These are phyloP conservation scores for Megaleporinus macrocephalus DNA, from an alignment of 2,113 vertebrate species.

Conservation along the genomic window DNA sequence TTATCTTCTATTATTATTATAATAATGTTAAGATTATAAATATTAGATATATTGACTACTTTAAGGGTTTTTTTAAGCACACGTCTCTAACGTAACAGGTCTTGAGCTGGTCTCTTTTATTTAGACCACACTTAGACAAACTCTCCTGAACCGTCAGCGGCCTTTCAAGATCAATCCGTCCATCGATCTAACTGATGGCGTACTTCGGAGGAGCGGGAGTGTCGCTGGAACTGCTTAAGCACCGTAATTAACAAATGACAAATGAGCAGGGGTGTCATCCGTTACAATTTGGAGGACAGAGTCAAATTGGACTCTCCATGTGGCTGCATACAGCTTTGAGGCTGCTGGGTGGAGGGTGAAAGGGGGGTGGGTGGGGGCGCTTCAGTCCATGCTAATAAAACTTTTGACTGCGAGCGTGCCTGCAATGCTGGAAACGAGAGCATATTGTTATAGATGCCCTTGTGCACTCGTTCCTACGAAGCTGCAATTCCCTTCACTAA, in stretches of 20 bases:
- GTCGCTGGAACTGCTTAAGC: constrained; percentile 18
- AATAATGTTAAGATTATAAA: no score
- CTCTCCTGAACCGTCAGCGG: constrained; percentile 6
- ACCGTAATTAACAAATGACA: constrained; percentile 31
- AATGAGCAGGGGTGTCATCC: constrained; percentile 23
- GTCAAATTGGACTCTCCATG: constrained; percentile 46
- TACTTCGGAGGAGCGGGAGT: neutral
- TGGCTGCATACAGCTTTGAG: constrained; percentile 2
- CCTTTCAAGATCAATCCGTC: constrained; percentile 31
- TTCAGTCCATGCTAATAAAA: constrained; percentile 52
- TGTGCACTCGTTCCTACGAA: constrained; percentile 7
- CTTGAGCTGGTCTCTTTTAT: no score
- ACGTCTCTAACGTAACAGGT: no score
- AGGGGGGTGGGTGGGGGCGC: neutral
- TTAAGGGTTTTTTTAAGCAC: no score
- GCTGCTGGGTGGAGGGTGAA: neutral
- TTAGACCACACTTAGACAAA: constrained; percentile 37
- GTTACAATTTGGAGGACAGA: constrained; percentile 38
- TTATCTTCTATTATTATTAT: no score
- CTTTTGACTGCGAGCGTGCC: constrained; percentile 52
- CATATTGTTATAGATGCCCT: constrained; percentile 33
- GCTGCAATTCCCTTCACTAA: neutral
- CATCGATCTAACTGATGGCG: constrained; percentile 36
- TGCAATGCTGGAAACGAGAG: constrained; percentile 48
- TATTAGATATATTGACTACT: no score